Evolutionary conservation across 2,888 invertebrate genomes (phyloP).

Genomic region (Leptothorax acervorum): DNA sequence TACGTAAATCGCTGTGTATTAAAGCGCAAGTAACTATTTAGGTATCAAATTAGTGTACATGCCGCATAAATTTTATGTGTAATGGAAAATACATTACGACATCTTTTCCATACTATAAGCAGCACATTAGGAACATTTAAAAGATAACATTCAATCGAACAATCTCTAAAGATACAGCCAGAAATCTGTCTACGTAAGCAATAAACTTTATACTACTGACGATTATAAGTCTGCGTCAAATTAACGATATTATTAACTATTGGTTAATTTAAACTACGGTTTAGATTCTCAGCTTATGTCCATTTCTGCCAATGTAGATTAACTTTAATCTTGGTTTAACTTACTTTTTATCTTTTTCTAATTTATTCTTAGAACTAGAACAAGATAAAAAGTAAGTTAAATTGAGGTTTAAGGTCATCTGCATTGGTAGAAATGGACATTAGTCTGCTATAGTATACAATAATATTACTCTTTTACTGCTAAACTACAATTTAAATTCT

Average conservation of each 20-base stretch:
- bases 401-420: no score
- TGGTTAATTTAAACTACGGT: background rate
- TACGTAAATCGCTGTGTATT: slow-evolving; percentile 5
- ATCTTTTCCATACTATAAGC: background rate
- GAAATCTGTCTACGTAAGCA: slow-evolving; percentile 9
- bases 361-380: no score
- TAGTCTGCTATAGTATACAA: background rate
- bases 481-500: slow-evolving; percentile 16
- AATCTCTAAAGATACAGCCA: background rate
- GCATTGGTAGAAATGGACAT: no score
- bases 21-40: background rate
- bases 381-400: no score
- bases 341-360: no score
- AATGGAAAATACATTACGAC: background rate
- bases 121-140: background rate
- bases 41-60: background rate
- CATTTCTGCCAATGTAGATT: no score
- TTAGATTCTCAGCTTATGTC: background rate
- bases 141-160: slow-evolving; percentile 15
- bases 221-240: slow-evolving; percentile 24
- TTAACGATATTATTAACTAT: background rate
- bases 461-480: slow-evolving; percentile 2
- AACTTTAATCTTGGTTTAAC: no score
- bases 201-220: slow-evolving; percentile 12
- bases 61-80: background rate